Base-by-base conservation (phyloP, 2,888 invertebrate genomes). In the Epiblema foenella region DNA sequence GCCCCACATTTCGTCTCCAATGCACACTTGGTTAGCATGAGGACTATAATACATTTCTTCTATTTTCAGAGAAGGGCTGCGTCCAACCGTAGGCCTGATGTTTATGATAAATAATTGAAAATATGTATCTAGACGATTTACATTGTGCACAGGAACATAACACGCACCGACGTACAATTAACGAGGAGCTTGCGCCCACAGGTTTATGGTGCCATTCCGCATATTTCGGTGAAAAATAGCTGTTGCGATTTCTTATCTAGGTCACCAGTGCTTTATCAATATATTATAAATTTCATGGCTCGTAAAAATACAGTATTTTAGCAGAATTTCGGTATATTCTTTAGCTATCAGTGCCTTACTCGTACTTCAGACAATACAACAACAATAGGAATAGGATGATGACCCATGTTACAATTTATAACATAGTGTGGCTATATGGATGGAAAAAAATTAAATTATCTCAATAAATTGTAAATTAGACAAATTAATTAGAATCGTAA, bases 171-270 rank as follows among this genome's bases (percentile, higher is more conserved):
- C 69, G 63, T 68, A 62, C 54, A 52, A 51, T 51, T 39, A 64
- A 64, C 51, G 51, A 17, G 58, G 56, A 49, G 62, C 56, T n/a
- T 18, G 10, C 69, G 52, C 64, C 64, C 69, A 69, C 69, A 18
- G 58, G 42, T 65, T 64, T 64, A 69, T 69, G 64, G 58, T 42
- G 42, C 62, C 12, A 58, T 18, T 64, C 58, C 51, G 59, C 58
- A 69, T 64, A 69, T 39, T 51, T 69, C 51, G 33, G 59, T 54
- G 60, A 68, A 59, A 54, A 59, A 65, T 64, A 51, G 58, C 52
- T 42, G 39, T 69, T 63, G 58, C 58, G 37, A 59, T 59, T 57
- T 65, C 42, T 69, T 18, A 65, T 59, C 52, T 69, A 42, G 69
- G 64, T 69, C 64, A 65, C 52, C 11, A 58, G 18, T 65, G 33